These are phyloP conservation scores for Otolemur garnettii DNA, from an alignment of 2,113 vertebrate genomes.

Conservation along the genomic window DNA sequence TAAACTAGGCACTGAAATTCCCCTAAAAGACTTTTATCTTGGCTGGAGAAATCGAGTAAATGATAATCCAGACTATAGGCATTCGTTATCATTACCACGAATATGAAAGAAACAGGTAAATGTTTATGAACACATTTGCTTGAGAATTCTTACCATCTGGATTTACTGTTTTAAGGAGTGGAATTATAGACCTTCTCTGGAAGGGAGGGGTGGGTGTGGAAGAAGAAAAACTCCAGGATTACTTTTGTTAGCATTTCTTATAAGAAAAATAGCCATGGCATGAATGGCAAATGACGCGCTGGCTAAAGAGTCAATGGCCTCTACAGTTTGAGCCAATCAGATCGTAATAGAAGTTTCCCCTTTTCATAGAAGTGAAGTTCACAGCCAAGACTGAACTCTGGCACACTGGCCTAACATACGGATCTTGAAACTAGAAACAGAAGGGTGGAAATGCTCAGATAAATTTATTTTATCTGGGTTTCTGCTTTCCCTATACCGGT, in stretches of 20 bases:
- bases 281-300: not conserved
- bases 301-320: not conserved
- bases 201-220: not conserved
- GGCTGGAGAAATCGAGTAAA: slow-evolving; percentile 7
- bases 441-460: not conserved
- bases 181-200: not conserved
- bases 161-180: slow-evolving; percentile 42
- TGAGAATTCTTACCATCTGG: slow-evolving; percentile 44
- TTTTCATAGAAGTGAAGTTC: not conserved
- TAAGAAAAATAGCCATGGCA: not conserved
- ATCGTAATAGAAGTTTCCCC: not conserved
- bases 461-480: not conserved
- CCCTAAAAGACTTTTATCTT: slow-evolving; percentile 30
- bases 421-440: not conserved
- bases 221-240: not conserved
- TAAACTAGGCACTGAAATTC: not conserved
- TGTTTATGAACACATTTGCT: slow-evolving; percentile 35
- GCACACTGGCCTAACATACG: not conserved
- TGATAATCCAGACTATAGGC: slow-evolving; percentile 35
- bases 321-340: not conserved
- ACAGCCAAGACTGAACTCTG: not conserved
- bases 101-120: slow-evolving; percentile 44
- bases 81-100: not conserved
- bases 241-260: not conserved
- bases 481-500: not conserved